Base-by-base conservation (phyloP, 1,140 invertebrate genomes). In the Drosophila micromelanica region DNA sequence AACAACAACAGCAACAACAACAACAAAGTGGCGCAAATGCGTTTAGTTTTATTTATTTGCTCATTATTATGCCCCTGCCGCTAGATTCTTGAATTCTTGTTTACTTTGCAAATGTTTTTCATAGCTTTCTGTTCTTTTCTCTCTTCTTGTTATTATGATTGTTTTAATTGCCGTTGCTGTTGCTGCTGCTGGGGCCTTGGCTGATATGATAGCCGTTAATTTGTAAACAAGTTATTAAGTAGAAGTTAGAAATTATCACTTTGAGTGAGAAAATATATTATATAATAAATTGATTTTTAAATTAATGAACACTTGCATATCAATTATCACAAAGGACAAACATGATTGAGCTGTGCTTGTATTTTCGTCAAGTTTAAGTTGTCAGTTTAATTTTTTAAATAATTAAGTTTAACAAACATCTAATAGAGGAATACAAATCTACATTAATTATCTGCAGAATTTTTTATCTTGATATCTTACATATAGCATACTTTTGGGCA, bases 21-120 rank as follows among this genome's bases (percentile, higher is more conserved):
- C 63, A 72, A 78, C 75, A 81, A 87, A 86, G 81, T 86, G 78
- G 78, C 82, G 78, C 82, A 82, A 87, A 84, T 89, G 79, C 79
- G 79, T 90, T 89, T 89, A 84, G 84, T 89, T 75, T 82, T 89
- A 84, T 80, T 89, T 89, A 87, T 87, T 87, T 89, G 79, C 70
- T 74, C 78, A 84, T 89, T 82, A 79, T 84, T 82, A 76, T 86
- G 78, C 78, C 75, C 72, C 63, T 74, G 78, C 70, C 69, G 65
- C 69, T 67, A 76, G 73, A 67, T 63, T 68, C 55, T 86, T 68
- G 57, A 76, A 65, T 64, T 85, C 69, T 79, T 87, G 84, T 87
- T 89, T 87, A 89, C 79, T 77, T 82, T 76, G 61, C 76, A 75
- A 68, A 86, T 86, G 69, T 81, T 85, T 87, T 70, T 52, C 65